Evolutionary conservation across 2,888 invertebrate species (phyloP).

Genomic region (Vanessa cardui): DNA sequence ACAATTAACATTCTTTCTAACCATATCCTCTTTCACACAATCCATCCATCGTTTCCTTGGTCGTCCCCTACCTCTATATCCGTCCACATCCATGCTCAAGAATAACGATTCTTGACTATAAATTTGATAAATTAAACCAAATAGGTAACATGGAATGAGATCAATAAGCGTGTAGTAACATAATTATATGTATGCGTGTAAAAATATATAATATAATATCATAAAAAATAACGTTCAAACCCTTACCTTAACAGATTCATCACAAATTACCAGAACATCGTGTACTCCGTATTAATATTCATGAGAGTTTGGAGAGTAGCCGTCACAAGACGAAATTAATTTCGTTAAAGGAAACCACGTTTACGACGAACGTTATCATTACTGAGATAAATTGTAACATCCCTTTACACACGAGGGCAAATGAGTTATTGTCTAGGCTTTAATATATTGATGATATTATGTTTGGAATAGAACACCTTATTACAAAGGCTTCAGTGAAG

Average conservation of each 20-base stretch:
- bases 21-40: too few relatives aligned
- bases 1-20: too few relatives aligned
- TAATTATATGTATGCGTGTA: too few relatives aligned
- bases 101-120: too few relatives aligned
- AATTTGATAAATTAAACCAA: too few relatives aligned
- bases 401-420: not conserved
- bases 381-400: conserved; percentile 12
- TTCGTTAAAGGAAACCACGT: conserved; percentile 34
- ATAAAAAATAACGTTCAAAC: conserved; percentile 16
- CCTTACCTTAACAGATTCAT: conserved; percentile 25
- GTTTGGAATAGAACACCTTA: not conserved
- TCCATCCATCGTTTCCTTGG: too few relatives aligned
- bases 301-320: conserved; percentile 21
- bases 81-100: too few relatives aligned
- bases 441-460: not conserved
- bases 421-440: conserved; percentile 3
- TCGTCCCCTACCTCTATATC: too few relatives aligned
- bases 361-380: conserved; percentile 19
- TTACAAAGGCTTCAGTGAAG: not conserved
- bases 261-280: conserved; percentile 31
- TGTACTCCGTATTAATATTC: conserved; percentile 35
- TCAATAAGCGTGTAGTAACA: too few relatives aligned
- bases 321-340: conserved; percentile 32
- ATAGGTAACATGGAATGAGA: too few relatives aligned
- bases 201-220: conserved; percentile 4